Conservation (phyloP, 2,797 vertebrate genomes). For the Sebastes iracundus region DNA sequence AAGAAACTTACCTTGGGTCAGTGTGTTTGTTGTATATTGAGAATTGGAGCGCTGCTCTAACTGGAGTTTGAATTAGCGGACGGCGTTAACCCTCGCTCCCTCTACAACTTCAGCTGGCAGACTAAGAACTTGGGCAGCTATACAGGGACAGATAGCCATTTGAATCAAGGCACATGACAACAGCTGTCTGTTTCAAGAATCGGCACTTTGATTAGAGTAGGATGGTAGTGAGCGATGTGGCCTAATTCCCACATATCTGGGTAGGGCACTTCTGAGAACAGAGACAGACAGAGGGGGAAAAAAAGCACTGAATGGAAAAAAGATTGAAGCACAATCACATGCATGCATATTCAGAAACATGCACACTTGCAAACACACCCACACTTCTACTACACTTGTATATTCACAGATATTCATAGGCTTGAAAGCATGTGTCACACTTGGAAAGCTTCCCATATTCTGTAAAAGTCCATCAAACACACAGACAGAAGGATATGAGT, state of each 20-base stretch:
- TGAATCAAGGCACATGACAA: constrained; percentile 86
- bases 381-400: constrained; percentile 43
- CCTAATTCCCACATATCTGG: constrained; percentile 85
- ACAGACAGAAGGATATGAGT: constrained; percentile 54
- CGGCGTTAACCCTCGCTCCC: constrained; percentile 63
- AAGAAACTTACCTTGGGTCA: constrained; percentile 77
- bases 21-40: constrained; percentile 59
- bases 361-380: constrained; percentile 54
- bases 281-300: background rate
- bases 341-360: constrained; percentile 45
- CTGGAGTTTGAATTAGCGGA: constrained; percentile 53
- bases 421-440: constrained; percentile 74
- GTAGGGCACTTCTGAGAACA: constrained; percentile 80
- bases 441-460: constrained; percentile 78
- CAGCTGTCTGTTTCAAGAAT: constrained; percentile 89
- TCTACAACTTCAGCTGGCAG: constrained; percentile 69
- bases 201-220: constrained; percentile 86
- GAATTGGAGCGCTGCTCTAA: constrained; percentile 42
- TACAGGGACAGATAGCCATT: constrained; percentile 78
- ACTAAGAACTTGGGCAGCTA: constrained; percentile 72
- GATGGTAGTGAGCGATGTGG: constrained; percentile 79
- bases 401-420: constrained; percentile 68
- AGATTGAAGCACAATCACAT: constrained; percentile 60
- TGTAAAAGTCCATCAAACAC: constrained; percentile 64
- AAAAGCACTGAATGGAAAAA: constrained; percentile 69